These are phyloP conservation scores for Mystacides longicornis DNA, from an alignment of 2,888 invertebrate genomes.

Conservation along the genomic window DNA sequence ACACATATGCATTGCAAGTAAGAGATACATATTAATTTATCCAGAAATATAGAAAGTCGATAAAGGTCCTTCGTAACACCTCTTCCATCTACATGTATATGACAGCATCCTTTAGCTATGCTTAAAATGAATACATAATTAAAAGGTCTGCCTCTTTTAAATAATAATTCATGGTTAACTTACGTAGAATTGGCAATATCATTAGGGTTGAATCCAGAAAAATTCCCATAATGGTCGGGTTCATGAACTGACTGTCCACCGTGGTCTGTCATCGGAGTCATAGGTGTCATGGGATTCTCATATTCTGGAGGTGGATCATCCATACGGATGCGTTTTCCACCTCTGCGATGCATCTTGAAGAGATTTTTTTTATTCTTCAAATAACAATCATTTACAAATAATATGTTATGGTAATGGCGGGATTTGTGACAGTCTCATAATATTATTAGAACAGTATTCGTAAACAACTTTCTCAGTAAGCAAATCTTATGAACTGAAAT, in stretches of 20 bases:
- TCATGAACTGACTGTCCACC: conserved; percentile 48
- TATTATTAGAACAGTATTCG: background rate
- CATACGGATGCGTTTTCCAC: conserved; percentile 88
- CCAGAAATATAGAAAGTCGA: no score
- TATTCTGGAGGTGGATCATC: conserved; percentile 86
- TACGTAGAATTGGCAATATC: conserved; percentile 36
- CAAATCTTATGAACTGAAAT: no score
- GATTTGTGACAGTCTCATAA: background rate
- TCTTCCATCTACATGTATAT: no score
- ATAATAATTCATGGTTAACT: no score
- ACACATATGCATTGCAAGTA: no score
- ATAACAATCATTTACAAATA: background rate
- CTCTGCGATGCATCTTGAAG: conserved; percentile 64
- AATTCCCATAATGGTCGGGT: conserved; percentile 41
- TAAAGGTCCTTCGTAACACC: no score
- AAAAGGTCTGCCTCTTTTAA: no score
- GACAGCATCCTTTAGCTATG: no score
- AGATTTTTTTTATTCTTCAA: background rate
- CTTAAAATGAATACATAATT: no score
- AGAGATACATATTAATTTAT: no score
- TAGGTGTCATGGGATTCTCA: conserved; percentile 60
- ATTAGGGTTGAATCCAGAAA: conserved; percentile 38
- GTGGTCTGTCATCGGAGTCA: conserved; percentile 48
- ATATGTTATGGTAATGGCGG: background rate
- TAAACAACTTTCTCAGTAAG: no score